Evolutionary conservation across 1,140 invertebrate species (phyloP), one percentile per base, ranked within the genome.

Genomic region (Pollicipes pollicipes): DNA sequence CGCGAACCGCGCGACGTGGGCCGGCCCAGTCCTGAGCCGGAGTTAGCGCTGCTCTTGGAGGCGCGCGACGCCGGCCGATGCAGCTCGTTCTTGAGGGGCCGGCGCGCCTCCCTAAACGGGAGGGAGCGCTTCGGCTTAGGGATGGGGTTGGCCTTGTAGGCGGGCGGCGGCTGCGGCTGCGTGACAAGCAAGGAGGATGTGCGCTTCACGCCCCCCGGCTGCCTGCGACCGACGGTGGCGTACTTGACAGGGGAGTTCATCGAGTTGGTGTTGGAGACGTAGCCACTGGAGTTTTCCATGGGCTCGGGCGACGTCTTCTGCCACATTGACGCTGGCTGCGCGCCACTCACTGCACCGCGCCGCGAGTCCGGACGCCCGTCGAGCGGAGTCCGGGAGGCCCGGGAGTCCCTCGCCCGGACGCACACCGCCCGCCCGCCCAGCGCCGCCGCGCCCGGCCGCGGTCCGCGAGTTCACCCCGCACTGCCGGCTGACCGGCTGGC

Each of bases 231-330:
- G 17, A 66, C 28, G 13, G 64, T 66, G 64, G 64, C 64, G 28
- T 66, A 66, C n/a, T 29, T 27, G 28, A 66, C 64, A 10, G 64
- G 64, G 1, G 64, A 10, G 64, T 66, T 66, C 64, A 66, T 66
- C 27, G 64, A 66, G 64, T 66, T 66, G 27, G 24, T 66, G 64
- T 66, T 66, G n/a, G 64, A 66, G 8, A 29, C 64, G 28, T 66
- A 66, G 64, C 64, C 64, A 24, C 64, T 66, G 64, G 64, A 66
- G 27, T 66, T 66, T 29, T 66, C 64, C n/a, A 29, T 66, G 64
- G 28, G 27, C 28, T 66, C 64, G 6, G 27, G 28, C 27, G 45
- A 58, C 13, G 13, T 2, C 45, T 58, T 58, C 45, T 58, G 45
- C 45, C 45, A 58, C 45, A 58, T 58, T 3, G 45, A 21, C 45